A percentile compares a stretch with the other conserved stretches of the same genome.
phyloP scores from a whole-genome alignment of 2,888 invertebrate genomes.

The Blastobasis lacticolella region DNA sequence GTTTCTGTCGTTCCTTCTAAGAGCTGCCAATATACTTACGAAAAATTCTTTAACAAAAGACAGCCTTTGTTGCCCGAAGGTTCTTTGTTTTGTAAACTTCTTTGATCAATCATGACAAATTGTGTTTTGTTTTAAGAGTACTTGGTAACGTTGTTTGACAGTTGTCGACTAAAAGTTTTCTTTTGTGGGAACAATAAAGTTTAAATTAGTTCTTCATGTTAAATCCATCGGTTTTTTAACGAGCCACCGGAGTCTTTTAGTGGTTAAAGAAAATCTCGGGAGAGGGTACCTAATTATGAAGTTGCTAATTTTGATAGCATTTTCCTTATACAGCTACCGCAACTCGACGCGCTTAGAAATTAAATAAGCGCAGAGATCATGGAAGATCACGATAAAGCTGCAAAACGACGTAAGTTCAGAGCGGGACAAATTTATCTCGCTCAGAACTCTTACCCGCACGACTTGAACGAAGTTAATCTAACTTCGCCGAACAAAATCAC shows the following conservation, averaged over 20 bases:
- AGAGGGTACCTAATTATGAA: not conserved
- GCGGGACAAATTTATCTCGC: too few species aligned
- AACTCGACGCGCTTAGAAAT: too few species aligned
- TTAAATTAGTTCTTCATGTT: constrained; percentile 42
- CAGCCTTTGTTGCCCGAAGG: constrained; percentile 37
- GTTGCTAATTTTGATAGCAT: too few species aligned
- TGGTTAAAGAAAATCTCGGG: not conserved
- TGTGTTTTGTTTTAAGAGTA: constrained; percentile 60
- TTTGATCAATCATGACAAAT: constrained; percentile 71
- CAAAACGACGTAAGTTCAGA: too few species aligned
- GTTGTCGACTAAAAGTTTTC: constrained; percentile 47
- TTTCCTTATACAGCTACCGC: too few species aligned
- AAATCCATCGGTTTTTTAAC: constrained; percentile 16
- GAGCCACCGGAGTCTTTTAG: too few species aligned
- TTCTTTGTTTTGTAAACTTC: constrained; percentile 55
- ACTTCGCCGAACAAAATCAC: not conserved
- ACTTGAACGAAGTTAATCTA: too few species aligned
- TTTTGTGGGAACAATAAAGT: constrained; percentile 40
- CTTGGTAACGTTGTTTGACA: constrained; percentile 55
- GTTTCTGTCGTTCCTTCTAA: too few species aligned
- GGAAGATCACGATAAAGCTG: too few species aligned
- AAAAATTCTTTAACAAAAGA: constrained; percentile 38
- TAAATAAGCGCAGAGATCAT: too few species aligned
- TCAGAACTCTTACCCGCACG: too few species aligned
- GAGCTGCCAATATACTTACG: not conserved